Percentiles rank a stretch among this genome's conserved stretches.
Conservation (phyloP, 2,113 vertebrate genomes). For the Dromaius novaehollandiae region DNA sequence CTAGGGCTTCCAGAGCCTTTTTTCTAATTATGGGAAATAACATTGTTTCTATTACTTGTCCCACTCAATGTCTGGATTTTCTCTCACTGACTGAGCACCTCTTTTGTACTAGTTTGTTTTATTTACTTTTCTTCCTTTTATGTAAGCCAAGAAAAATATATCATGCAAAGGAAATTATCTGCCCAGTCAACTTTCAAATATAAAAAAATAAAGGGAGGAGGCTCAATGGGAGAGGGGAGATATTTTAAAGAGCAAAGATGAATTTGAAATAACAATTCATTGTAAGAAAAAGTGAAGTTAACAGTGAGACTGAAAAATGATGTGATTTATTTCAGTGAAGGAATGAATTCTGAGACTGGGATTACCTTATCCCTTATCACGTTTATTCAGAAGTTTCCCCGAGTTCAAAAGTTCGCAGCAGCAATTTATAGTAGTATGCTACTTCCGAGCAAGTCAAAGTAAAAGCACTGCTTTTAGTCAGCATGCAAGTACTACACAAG, state of each 20-base stretch:
- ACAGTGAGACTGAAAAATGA: slow-evolving; percentile 35
- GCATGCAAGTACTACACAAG: neutral
- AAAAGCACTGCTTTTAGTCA: slow-evolving; percentile 71
- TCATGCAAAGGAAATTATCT: neutral
- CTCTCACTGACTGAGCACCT: neutral
- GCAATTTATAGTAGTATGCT: slow-evolving; percentile 64
- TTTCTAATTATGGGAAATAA: neutral
- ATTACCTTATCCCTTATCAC: slow-evolving; percentile 67
- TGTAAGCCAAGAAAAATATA: slow-evolving; percentile 41
- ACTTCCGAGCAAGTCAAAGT: slow-evolving; percentile 50
- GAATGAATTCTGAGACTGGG: slow-evolving; percentile 56
- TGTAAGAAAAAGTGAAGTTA: slow-evolving; percentile 18
- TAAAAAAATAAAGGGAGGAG: slow-evolving; percentile 2
- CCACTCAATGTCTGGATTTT: neutral
- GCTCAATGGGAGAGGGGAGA: neutral
- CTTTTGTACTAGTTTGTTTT: neutral
- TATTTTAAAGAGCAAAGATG: slow-evolving; percentile 11
- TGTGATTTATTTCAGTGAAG: slow-evolving; percentile 63
- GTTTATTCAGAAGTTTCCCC: slow-evolving; percentile 67
- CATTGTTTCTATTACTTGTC: slow-evolving; percentile 25
- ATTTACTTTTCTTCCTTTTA: slow-evolving; percentile 5
- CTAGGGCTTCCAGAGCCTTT: neutral
- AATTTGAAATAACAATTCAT: slow-evolving; percentile 40
- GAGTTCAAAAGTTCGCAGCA: slow-evolving; percentile 81
- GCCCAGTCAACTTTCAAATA: neutral